Conservation (phyloP, 2,113 vertebrate genomes). For the Callopanchax toddi region DNA sequence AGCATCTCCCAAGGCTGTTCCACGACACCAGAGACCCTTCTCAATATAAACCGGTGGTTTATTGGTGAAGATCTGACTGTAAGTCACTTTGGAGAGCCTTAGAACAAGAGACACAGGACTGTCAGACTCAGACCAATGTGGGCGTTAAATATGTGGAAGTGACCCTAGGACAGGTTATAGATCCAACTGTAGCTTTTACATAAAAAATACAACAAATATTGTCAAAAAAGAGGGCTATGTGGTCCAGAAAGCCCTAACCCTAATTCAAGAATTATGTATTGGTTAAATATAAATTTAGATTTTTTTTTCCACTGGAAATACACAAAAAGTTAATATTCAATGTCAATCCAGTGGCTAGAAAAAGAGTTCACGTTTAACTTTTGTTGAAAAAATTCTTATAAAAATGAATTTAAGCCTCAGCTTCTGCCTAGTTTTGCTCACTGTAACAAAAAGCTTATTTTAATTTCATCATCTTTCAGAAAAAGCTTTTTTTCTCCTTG, state of each 20-base stretch:
- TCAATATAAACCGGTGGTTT: background rate
- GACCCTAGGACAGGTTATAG: background rate
- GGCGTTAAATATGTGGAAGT: background rate
- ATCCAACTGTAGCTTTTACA: background rate
- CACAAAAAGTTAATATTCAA: background rate
- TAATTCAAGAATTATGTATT: no score
- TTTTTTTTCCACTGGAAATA: background rate
- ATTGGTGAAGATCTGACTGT: background rate
- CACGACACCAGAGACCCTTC: no score
- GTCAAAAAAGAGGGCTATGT: no score
- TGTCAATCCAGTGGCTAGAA: background rate
- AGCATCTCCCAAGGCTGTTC: no score
- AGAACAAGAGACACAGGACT: background rate
- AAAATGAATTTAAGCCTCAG: no score
- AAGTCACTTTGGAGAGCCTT: background rate
- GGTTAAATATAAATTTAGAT: no score
- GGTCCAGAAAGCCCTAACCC: no score
- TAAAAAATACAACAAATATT: background rate
- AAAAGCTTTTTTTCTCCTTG: background rate
- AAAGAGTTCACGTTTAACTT: no score
- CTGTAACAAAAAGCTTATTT: background rate
- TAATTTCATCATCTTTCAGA: background rate
- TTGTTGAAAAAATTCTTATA: no score
- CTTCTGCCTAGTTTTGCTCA: no score
- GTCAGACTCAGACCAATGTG: background rate